A percentile compares a stretch with the other conserved stretches of the same genome.
Evolutionary conservation across 1,140 invertebrate genomes (phyloP).

Genomic region (Camponotus floridanus): DNA sequence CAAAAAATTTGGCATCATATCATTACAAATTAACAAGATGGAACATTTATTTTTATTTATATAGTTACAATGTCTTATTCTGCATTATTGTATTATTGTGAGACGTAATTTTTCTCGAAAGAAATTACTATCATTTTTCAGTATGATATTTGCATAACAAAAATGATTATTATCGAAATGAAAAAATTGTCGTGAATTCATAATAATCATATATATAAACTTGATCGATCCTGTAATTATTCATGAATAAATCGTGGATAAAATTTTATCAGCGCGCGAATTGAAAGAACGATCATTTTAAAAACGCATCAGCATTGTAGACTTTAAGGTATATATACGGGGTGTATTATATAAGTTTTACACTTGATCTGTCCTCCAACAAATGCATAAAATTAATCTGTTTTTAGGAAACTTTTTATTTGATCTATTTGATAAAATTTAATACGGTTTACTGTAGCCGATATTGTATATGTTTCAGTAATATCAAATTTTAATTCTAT

Average conservation of each 20-base stretch:
- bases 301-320: slow-evolving; percentile 50
- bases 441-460: background rate
- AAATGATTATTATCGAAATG: no score
- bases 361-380: background rate
- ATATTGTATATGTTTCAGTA: background rate
- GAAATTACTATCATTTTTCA: no score
- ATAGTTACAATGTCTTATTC: no score
- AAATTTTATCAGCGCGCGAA: background rate
- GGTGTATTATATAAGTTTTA: background rate
- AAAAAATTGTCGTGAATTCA: no score
- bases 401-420: background rate
- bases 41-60: no score
- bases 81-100: no score
- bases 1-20: background rate
- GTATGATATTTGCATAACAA: no score
- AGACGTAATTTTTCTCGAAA: no score
- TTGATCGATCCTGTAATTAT: background rate
- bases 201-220: background rate
- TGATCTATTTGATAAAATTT: background rate
- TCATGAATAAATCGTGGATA: background rate
- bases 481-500: slow-evolving; percentile 20
- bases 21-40: no score
- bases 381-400: background rate
- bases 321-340: background rate
- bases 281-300: slow-evolving; percentile 9